A percentile compares a stretch with the other conserved stretches of the same genome.
These are phyloP conservation scores for Caenorhabditis sp. DNA, from an alignment of 2,888 invertebrate genomes.

Conservation along the genomic window DNA sequence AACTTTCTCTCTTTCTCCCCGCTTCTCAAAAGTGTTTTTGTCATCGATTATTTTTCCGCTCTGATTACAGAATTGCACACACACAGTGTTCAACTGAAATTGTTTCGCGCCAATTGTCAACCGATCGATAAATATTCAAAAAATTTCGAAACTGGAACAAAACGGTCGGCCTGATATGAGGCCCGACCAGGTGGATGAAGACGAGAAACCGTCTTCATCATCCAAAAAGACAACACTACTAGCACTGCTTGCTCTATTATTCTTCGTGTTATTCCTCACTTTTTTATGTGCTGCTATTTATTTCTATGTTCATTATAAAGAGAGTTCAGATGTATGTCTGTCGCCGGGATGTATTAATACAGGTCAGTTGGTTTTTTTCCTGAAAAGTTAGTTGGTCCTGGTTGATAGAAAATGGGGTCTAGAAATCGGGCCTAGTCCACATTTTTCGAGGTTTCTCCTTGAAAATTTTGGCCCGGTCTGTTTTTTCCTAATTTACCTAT, in stretches of 20 bases:
- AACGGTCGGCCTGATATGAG: slow-evolving; percentile 47
- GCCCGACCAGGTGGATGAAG: slow-evolving; percentile 39
- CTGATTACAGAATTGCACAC: background rate
- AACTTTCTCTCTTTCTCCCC: background rate
- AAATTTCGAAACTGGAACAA: slow-evolving; percentile 34
- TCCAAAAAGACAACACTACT: slow-evolving; percentile 22
- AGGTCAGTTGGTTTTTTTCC: slow-evolving; percentile 40
- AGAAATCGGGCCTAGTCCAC: no score
- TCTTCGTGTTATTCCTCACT: slow-evolving; percentile 35
- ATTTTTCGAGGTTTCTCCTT: no score
- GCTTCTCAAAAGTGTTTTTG: background rate
- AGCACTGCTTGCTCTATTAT: slow-evolving; percentile 31
- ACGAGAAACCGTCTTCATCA: background rate
- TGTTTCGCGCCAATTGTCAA: background rate
- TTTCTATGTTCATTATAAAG: slow-evolving; percentile 42
- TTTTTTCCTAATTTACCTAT: no score
- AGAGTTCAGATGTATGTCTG: slow-evolving; percentile 58
- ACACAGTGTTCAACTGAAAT: no score
- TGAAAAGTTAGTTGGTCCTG: no score
- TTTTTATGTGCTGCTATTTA: slow-evolving; percentile 45
- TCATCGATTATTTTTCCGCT: background rate
- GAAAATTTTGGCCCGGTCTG: no score
- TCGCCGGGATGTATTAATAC: slow-evolving; percentile 68
- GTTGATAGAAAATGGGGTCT: no score
- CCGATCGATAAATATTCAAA: slow-evolving; percentile 1